Evolutionary conservation across 30 jellyfish, hydroid and myxozoan genomes (phyloP), one percentile per base, ranked within the genome.

Genomic region (Pelagia noctiluca): DNA sequence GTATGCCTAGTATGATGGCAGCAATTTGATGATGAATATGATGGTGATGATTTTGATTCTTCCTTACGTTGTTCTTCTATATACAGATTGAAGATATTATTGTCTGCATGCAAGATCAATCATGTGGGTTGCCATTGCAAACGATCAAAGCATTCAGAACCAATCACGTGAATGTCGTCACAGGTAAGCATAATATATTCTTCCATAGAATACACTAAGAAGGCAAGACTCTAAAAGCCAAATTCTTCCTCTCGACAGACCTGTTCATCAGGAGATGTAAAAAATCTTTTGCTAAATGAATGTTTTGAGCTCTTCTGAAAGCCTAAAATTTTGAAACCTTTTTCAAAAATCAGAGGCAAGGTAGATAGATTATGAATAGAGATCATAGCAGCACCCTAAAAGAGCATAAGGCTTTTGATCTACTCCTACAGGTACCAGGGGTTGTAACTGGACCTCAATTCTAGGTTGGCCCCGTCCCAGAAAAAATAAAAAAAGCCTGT

Each of bases 121-220:
- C 75, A 19, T 35, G 61, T 46, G 98, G 98, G 29, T 83, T 91
- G 25, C 95, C 90, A 4, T 86, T 91, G 42, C 94, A 71, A 38
- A 73, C 84, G 7, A 88, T 86, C 71, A 91, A 91, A 65, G 81
- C 96, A 29, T 84, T 91, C 48, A 72, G 96, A 69, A 76, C 86
- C 26, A 75, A 78, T 30, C 49, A 85, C 4, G 87, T 96, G 31
- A 87, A 84, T 71, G 98, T 91, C 57, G 88, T 92, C 75, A 71
- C 98, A 32, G 98, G 98, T 57, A 24, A 22, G 83, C 35, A n/a
- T n/a, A n/a, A n/a, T n/a, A n/a, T n/a, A n/a, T n/a, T n/a, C n/a
- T 5, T 19, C 16, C 16, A 68, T 30, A 21, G 2, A 3, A 7
- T 3, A 7, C 19, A 23, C 28, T 68, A 2, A 64, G 19, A 25